A percentile compares a stretch with the other conserved stretches of the same genome.
phyloP scores from a whole-genome alignment of 2,888 invertebrate genomes.

The Melikaiella ostensackeni region DNA sequence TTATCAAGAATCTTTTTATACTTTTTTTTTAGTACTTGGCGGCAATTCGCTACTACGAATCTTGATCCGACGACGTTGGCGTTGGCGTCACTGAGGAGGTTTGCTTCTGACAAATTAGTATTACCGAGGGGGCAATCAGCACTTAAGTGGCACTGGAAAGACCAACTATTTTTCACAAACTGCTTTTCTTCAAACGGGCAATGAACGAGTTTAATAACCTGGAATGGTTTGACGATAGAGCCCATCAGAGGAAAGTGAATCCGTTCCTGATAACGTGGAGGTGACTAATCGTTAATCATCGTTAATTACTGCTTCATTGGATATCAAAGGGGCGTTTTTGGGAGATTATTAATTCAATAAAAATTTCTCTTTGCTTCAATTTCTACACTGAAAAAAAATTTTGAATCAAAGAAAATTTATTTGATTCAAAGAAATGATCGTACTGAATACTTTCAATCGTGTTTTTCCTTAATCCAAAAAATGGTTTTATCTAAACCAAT shows the following conservation, averaged over 20 bases:
- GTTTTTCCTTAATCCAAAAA: too few relatives aligned
- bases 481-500: too few relatives aligned
- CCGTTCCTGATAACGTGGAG: background rate
- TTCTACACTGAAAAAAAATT: too few relatives aligned
- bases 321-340: background rate
- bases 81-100: background rate
- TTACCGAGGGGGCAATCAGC: background rate
- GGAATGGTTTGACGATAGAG: background rate
- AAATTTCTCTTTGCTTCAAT: background rate
- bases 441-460: too few relatives aligned
- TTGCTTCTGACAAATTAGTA: conserved; percentile 27
- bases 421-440: too few relatives aligned
- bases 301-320: background rate
- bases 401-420: too few relatives aligned
- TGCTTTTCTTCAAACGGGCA: background rate
- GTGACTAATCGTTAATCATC: background rate
- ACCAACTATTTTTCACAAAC: background rate
- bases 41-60: too few relatives aligned
- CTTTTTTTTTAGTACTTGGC: too few relatives aligned
- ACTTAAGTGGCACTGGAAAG: background rate
- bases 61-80: background rate
- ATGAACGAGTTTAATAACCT: conserved; percentile 14
- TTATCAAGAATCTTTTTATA: too few relatives aligned
- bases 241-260: background rate
- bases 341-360: background rate